Evolutionary conservation across 2,888 invertebrate species (phyloP).

Genomic region (Lasioglossum morio): DNA sequence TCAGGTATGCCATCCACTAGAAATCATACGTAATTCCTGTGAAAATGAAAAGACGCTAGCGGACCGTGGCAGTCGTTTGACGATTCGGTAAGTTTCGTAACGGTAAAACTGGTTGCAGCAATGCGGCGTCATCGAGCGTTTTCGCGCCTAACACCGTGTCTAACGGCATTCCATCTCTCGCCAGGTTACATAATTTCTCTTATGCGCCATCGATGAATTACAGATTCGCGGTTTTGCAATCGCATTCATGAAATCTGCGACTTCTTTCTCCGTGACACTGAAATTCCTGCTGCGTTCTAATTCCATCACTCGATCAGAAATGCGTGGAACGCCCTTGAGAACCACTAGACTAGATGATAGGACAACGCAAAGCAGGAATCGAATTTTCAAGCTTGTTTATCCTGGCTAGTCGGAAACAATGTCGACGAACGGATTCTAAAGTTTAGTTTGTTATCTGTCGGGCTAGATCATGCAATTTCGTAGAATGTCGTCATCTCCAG

Average conservation of each 20-base stretch:
- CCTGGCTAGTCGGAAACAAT: background rate
- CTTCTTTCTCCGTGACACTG: conserved; percentile 34
- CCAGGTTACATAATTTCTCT: conserved; percentile 18
- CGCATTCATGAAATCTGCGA: conserved; percentile 16
- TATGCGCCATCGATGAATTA: conserved; percentile 21
- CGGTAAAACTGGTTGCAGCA: conserved; percentile 23
- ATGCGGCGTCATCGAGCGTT: conserved; percentile 9
- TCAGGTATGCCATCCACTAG: background rate
- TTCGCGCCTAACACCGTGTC: conserved; percentile 24
- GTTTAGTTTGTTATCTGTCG: background rate
- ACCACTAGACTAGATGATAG: background rate
- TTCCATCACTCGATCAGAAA: conserved; percentile 2
- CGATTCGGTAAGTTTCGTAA: conserved; percentile 27
- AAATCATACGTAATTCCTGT: background rate
- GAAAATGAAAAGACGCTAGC: background rate
- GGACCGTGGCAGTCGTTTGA: background rate
- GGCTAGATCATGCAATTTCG: background rate
- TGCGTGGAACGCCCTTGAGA: background rate
- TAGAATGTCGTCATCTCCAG: background rate
- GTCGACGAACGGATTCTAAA: background rate
- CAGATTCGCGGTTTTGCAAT: conserved; percentile 35
- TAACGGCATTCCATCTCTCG: conserved; percentile 13
- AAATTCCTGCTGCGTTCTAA: conserved; percentile 16
- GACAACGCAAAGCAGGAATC: background rate
- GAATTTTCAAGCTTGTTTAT: background rate